Conservation (phyloP, 1,140 invertebrate species). For the Euschistus heros region DNA sequence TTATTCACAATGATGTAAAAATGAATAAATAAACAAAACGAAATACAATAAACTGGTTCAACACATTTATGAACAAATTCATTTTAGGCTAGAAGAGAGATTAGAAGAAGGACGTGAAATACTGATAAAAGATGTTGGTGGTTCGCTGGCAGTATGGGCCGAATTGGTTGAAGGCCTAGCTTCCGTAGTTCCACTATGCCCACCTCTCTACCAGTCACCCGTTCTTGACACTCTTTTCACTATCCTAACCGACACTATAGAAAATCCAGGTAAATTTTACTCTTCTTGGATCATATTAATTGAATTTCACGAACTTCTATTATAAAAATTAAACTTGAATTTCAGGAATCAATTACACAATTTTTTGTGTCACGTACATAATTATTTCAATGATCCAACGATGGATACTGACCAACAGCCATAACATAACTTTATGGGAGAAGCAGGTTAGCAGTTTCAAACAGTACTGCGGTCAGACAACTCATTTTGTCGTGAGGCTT, state of each 20-base stretch:
- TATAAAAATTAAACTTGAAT: background rate
- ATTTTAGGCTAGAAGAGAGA: constrained; percentile 2
- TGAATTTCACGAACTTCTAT: background rate
- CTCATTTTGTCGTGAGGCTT: constrained; percentile 82
- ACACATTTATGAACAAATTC: background rate
- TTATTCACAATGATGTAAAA: too few relatives aligned
- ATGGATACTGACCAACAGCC: constrained; percentile 52
- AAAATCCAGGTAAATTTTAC: constrained; percentile 44
- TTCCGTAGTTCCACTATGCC: constrained; percentile 66
- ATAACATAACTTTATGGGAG: constrained; percentile 53
- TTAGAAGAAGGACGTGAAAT: constrained; percentile 2
- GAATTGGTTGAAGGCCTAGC: constrained; percentile 79
- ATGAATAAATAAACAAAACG: too few relatives aligned
- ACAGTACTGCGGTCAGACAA: constrained; percentile 81
- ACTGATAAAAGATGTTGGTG: constrained; percentile 15
- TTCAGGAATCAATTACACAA: constrained; percentile 68
- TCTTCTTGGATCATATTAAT: too few relatives aligned
- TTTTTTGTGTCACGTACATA: constrained; percentile 83
- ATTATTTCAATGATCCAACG: constrained; percentile 80
- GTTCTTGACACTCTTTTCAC: constrained; percentile 79
- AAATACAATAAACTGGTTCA: background rate
- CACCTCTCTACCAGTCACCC: constrained; percentile 72
- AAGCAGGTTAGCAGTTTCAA: constrained; percentile 77
- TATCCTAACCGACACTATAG: constrained; percentile 60
- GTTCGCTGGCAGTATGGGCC: constrained; percentile 59